Conservation (phyloP, 35 echinoderm and acorn worm genomes). For the Nesometra sesokonis region DNA sequence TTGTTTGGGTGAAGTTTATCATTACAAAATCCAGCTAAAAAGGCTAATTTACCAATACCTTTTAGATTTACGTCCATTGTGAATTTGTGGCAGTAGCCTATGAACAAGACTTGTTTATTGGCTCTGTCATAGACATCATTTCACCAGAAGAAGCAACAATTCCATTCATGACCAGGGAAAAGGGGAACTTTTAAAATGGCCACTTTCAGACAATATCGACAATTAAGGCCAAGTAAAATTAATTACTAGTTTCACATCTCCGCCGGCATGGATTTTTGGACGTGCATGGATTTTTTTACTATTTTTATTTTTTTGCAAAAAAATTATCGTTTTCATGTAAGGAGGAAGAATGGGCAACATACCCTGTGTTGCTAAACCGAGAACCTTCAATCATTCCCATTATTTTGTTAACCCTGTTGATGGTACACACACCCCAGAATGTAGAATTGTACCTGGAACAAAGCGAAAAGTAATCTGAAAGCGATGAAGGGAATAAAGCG, state of each 20-base stretch:
- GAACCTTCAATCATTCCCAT: slow-evolving; percentile 26
- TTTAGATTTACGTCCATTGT: background rate
- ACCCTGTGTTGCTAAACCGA: background rate
- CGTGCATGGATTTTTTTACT: no score
- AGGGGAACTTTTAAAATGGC: slow-evolving; percentile 5
- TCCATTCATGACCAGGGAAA: slow-evolving; percentile 12
- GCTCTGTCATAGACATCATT: slow-evolving; percentile 2
- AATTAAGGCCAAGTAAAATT: no score
- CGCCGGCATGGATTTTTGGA: no score
- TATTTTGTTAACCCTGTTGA: slow-evolving; percentile 34
- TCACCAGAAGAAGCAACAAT: slow-evolving; percentile 4
- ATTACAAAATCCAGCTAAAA: background rate
- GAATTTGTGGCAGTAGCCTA: slow-evolving; percentile 30
- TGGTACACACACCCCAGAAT: slow-evolving; percentile 6
- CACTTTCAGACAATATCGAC: slow-evolving; percentile 2
- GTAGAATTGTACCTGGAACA: slow-evolving; percentile 20
- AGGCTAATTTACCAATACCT: background rate
- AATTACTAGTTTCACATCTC: no score
- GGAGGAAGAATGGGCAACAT: background rate
- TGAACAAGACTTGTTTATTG: slow-evolving; percentile 28
- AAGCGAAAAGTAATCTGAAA: slow-evolving; percentile 22
- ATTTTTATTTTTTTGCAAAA: no score
- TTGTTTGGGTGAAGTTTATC: background rate
- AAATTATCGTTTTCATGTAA: no score
- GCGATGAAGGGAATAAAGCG: background rate